Base-by-base conservation (phyloP, 2,113 vertebrate genomes). In the Glaucomys volans region DNA sequence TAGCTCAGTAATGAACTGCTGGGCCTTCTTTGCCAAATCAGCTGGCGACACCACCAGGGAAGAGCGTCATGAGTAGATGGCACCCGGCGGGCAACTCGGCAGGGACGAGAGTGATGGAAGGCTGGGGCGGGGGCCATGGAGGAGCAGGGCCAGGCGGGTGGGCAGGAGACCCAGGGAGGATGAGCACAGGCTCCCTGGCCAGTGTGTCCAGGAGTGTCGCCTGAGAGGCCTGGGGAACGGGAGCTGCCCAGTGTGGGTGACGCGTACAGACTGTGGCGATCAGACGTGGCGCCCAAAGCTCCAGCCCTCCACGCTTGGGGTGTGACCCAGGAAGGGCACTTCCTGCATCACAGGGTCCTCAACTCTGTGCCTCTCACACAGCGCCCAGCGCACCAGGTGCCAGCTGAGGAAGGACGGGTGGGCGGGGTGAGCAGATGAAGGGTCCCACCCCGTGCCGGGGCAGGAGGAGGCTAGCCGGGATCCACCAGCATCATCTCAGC, bases 1-100 rank as follows among this genome's bases (percentile, higher is more conserved):
- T 0, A 9, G 5, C 72, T 71, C 1, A 0, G 5, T 26, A 8
- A n/a, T 3, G 12, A 22, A 4, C 35, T 14, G 35, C 22, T 4
- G 0, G 37, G 35, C 11, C n/a, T 3, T 4, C 28, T 50, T 4
- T 2, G 0, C 64, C 30, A n/a, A 0, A 4, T 30, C 0, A 0
- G 8, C 52, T 32, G 8, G 2, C 1, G 10, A 76, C 9, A n/a
- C 54, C 22, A 10, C 40, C 30, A 6, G 67, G n/a, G 7, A n/a
- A n/a, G n/a, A 64, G 17, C 24, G 0, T 32, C 13, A 0, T 2
- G 3, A 72, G 57, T 67, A 26, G 7, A 12, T 2, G 11, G 69
- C 50, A 12, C 7, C 9, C 1, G 0, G 47, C 14, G 37, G 5
- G 69, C 32, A 3, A 37, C 13, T 52, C 3, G 2, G 8, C 14